Conservation (phyloP, 1,140 invertebrate genomes). For the Lasioglossum albipes region DNA sequence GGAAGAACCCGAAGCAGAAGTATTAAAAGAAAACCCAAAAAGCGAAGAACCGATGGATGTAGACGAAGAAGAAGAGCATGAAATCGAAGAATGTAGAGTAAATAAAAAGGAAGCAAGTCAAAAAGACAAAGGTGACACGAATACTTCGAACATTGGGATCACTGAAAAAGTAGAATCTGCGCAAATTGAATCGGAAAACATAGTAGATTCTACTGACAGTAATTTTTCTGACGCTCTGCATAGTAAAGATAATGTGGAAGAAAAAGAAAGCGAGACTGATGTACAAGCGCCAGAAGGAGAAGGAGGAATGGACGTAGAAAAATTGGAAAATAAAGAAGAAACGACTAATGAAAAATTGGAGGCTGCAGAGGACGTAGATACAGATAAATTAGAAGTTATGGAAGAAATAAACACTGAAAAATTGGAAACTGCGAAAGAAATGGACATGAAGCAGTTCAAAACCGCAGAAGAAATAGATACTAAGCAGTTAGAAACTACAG, state of each 20-base stretch:
- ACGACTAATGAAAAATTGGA: not conserved
- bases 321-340: not conserved
- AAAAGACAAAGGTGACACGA: not conserved
- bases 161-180: not conserved
- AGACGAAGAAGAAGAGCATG: not conserved
- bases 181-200: constrained; percentile 8
- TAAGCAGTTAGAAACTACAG: not conserved
- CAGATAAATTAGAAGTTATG: not conserved
- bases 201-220: not conserved
- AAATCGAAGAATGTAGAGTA: not conserved
- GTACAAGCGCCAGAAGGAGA: not conserved
- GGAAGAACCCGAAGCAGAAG: not conserved
- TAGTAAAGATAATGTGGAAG: not conserved
- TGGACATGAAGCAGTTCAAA: too few species aligned
- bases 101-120: too few species aligned
- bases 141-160: not conserved
- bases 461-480: not conserved
- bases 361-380: not conserved
- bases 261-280: not conserved
- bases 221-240: too few species aligned
- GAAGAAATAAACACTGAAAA: not conserved
- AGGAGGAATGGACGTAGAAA: not conserved
- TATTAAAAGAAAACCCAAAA: not conserved
- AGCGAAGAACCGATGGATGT: not conserved
- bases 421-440: not conserved